Evolutionary conservation across 1,140 invertebrate genomes (phyloP), one percentile per base, ranked within the genome.

Genomic region (Bombus confusus): DNA sequence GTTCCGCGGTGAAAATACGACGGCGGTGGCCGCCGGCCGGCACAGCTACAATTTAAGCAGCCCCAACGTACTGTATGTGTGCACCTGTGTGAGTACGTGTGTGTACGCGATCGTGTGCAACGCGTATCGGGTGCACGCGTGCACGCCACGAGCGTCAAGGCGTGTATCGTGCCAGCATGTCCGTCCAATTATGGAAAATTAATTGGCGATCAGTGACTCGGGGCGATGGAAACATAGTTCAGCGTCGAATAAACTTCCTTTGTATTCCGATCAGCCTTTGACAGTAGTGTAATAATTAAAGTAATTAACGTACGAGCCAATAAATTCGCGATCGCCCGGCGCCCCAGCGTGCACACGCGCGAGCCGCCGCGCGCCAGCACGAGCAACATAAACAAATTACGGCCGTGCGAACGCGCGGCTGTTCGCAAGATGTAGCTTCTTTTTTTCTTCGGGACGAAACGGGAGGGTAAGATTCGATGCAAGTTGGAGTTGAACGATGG

Each of bases 161-260:
- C 87, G 88, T 86, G 84, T 85, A 83, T 87, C 88, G 86, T 84
- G 87, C 80, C 77, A 85, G 86, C 82, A 89, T 91, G 91, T 90
- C 87, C 90, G 91, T 93, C 93, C 93, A 94, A 94, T 94, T 94
- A 94, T 94, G 91, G 93, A 94, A 94, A 94, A 94, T 93, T 94
- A 94, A 94, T 94, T 94, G 93, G 92, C 93, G 86, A 93, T 93
- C 88, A 90, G 87, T 91, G 88, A 91, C 88, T 92, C 89, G 86
- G 80, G 91, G 90, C 90, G 88, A 91, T 92, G 85, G 84, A 86
- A 86, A 88, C 91, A 91, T 90, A 90, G 88, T 88, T 86, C 69
- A 87, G 85, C 87, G 85, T 88, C 88, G 90, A 91, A 91, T 91
- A 91, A 88, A 90, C 90, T 91, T 91, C 90, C 90, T 91, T 91